phyloP scores from a whole-genome alignment of 37 sponge, comb jelly and placozoan species.

The Spongilla lacustris region DNA sequence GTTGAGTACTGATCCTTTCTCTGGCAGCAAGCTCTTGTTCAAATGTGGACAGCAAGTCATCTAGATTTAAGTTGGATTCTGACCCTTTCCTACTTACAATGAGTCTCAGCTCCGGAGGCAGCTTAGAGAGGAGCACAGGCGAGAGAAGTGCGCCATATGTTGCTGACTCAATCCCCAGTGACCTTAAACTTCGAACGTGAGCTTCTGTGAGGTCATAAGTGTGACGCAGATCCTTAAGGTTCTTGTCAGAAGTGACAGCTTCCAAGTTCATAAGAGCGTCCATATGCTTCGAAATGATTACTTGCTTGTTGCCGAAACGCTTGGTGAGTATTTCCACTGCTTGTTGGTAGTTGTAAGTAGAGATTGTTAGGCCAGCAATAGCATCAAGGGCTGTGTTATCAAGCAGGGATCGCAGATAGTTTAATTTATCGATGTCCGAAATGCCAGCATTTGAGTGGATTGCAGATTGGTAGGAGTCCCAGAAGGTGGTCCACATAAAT shows the following conservation, averaged over 20 bases:
- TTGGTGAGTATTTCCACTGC: background rate
- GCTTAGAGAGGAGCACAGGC: constrained; percentile 6
- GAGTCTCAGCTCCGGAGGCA: constrained; percentile 14
- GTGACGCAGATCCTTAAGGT: background rate
- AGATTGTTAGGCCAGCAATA: background rate
- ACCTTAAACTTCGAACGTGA: constrained; percentile 6
- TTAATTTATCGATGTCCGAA: constrained; percentile 4
- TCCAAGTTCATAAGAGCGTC: constrained; percentile 15
- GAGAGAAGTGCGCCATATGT: constrained; percentile 12
- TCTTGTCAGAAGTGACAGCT: background rate
- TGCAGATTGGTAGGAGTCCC: constrained; percentile 1
- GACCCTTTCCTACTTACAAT: background rate
- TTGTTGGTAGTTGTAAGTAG: background rate
- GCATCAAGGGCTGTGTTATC: background rate
- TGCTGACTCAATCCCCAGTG: background rate
- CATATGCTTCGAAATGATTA: background rate
- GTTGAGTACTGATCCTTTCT: constrained; percentile 2
- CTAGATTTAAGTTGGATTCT: background rate
- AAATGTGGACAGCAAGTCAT: constrained; percentile 3
- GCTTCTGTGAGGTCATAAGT: background rate
- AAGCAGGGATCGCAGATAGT: constrained; percentile 9
- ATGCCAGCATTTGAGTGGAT: background rate
- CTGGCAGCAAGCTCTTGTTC: constrained; percentile 30
- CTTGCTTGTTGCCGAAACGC: constrained; percentile 13
- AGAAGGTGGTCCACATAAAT: constrained; percentile 13